Conservation (phyloP, 2,113 vertebrate species). For the Rana temporaria region DNA sequence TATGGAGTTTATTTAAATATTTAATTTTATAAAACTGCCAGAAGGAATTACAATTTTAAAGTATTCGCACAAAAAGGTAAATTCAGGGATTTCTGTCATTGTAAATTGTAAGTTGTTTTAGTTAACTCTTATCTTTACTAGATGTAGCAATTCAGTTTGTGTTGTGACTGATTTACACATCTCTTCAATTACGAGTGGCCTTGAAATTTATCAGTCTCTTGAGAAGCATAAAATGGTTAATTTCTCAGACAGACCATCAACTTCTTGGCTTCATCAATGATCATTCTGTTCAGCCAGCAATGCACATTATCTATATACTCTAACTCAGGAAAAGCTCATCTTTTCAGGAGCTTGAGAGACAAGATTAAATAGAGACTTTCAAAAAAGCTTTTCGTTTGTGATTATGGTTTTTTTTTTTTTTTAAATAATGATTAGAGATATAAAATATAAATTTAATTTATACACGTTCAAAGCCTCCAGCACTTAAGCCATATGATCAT, state of each 20-base stretch:
- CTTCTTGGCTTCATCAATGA: background rate
- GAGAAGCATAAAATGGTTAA: conserved; percentile 9
- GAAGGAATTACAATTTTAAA: too few species aligned
- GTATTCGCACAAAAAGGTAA: too few species aligned
- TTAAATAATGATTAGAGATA: conserved; percentile 57
- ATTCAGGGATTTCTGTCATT: too few species aligned
- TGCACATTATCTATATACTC: conserved; percentile 9
- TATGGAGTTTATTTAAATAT: too few species aligned
- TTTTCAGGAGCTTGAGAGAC: conserved; percentile 45
- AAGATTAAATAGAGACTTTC: conserved; percentile 32
- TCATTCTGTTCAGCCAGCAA: background rate
- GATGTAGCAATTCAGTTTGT: too few species aligned
- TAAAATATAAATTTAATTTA: conserved; percentile 56
- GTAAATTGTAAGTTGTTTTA: too few species aligned
- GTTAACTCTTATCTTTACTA: too few species aligned
- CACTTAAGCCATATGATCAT: conserved; percentile 47
- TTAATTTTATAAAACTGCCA: too few species aligned
- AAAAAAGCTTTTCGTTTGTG: conserved; percentile 41
- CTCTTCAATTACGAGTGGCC: background rate
- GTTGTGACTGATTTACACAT: background rate
- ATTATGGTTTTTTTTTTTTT: conserved; percentile 43
- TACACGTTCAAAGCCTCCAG: conserved; percentile 52
- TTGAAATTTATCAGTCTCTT: background rate
- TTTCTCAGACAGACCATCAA: background rate
- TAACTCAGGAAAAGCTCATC: conserved; percentile 12